phyloP scores from a whole-genome alignment of 2,888 invertebrate genomes.

The Maniola hyperantus region DNA sequence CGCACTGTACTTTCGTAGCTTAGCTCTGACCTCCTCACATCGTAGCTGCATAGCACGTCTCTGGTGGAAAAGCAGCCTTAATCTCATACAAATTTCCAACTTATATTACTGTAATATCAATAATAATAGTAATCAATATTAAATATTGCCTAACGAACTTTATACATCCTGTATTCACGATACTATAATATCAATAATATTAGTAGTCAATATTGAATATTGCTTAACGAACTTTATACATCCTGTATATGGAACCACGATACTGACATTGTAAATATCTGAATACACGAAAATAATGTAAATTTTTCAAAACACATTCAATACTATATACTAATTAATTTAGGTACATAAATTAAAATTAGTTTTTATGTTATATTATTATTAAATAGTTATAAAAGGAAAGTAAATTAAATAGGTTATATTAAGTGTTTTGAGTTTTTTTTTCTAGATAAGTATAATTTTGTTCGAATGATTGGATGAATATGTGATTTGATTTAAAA shows the following conservation, averaged over 20 bases:
- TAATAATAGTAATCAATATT: not conserved
- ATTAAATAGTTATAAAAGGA: too few relatives aligned
- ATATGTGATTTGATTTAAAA: too few relatives aligned
- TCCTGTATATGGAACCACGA: not conserved
- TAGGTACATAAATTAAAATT: not conserved
- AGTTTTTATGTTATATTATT: conserved; percentile 1
- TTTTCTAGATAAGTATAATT: too few relatives aligned
- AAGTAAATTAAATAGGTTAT: too few relatives aligned
- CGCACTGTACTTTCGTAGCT: too few relatives aligned
- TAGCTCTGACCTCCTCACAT: too few relatives aligned
- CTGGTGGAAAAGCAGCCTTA: too few relatives aligned
- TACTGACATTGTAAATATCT: conserved; percentile 6
- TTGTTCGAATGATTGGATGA: too few relatives aligned
- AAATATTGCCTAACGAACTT: not conserved
- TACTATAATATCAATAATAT: too few relatives aligned
- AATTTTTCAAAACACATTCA: not conserved
- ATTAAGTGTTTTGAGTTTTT: too few relatives aligned
- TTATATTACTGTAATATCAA: not conserved
- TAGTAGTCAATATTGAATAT: conserved; percentile 1
- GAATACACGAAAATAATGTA: not conserved
- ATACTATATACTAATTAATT: not conserved
- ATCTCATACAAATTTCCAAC: too few relatives aligned
- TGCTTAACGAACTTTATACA: not conserved
- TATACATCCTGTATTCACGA: not conserved
- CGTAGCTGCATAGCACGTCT: too few relatives aligned